Conservation (phyloP, 2,888 invertebrate genomes). For the Drepanosiphum platanoidis region DNA sequence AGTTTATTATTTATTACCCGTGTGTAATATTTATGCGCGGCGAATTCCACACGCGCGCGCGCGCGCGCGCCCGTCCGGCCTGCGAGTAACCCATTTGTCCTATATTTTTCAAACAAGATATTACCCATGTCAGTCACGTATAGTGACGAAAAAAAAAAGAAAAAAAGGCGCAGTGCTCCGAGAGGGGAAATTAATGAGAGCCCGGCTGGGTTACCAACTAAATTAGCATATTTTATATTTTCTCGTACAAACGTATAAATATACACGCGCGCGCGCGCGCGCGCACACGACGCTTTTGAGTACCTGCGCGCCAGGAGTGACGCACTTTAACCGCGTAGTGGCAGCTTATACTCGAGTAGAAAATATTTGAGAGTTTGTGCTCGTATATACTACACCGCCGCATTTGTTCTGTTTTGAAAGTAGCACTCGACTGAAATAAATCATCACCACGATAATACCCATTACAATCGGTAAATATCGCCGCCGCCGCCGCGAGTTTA, state of each 20-base stretch:
- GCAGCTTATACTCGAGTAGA: not conserved
- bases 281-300: not conserved
- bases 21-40: not conserved
- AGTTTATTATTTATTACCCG: not conserved
- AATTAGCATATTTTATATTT: constrained; percentile 38
- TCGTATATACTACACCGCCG: not conserved
- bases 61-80: not conserved
- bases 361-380: not conserved
- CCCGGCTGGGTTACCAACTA: not conserved
- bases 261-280: not conserved
- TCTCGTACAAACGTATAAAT: not conserved
- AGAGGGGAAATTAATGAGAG: constrained; percentile 31
- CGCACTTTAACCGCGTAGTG: not conserved
- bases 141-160: not conserved
- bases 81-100: not conserved
- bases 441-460: too few relatives aligned
- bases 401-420: not conserved
- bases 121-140: constrained; percentile 9
- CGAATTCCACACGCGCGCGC: not conserved
- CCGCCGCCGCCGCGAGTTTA: too few relatives aligned
- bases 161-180: not conserved
- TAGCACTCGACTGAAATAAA: too few relatives aligned
- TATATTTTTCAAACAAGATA: not conserved
- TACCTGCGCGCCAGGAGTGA: not conserved
- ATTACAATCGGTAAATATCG: too few relatives aligned